phyloP scores from a whole-genome alignment of 2,888 invertebrate species.

The Phyllotreta cruciferae region DNA sequence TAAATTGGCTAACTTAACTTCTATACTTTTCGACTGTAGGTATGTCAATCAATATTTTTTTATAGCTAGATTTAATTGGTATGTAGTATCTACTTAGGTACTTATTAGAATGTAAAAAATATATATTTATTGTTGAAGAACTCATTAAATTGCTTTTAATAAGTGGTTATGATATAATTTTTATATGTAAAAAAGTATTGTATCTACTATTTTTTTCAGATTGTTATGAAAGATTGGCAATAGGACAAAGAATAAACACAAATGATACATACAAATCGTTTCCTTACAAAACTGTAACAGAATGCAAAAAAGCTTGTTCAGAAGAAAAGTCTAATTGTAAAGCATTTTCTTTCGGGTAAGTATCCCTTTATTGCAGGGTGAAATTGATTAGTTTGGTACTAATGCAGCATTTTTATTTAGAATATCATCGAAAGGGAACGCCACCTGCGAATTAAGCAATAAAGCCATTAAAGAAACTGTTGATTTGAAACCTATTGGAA shows the following conservation, averaged over 20 bases:
- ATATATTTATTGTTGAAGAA: background rate
- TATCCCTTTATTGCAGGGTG: slow-evolving; percentile 17
- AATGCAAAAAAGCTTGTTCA: slow-evolving; percentile 63
- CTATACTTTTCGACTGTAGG: background rate
- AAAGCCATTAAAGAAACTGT: slow-evolving; percentile 60
- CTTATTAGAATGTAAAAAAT: too few species aligned
- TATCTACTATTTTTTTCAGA: slow-evolving; percentile 53
- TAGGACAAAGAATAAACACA: slow-evolving; percentile 61
- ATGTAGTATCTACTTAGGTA: too few species aligned
- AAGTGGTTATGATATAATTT: too few species aligned
- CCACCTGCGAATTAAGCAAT: slow-evolving; percentile 66
- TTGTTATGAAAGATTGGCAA: slow-evolving; percentile 64
- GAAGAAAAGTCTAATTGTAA: slow-evolving; percentile 59
- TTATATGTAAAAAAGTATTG: background rate
- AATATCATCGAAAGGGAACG: slow-evolving; percentile 68
- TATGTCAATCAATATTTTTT: background rate
- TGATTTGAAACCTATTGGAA: slow-evolving; percentile 63
- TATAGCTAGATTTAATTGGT: background rate
- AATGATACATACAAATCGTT: slow-evolving; percentile 57
- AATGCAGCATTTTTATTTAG: slow-evolving; percentile 53
- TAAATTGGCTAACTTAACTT: slow-evolving; percentile 1
- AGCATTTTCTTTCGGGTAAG: slow-evolving; percentile 65
- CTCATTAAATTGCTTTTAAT: too few species aligned
- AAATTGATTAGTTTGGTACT: background rate
- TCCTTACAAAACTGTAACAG: slow-evolving; percentile 56